Percentiles rank a stretch among this genome's conserved stretches.
These are phyloP conservation scores for Ctena decussata DNA, from an alignment of 2,888 invertebrate species.

Conservation along the genomic window DNA sequence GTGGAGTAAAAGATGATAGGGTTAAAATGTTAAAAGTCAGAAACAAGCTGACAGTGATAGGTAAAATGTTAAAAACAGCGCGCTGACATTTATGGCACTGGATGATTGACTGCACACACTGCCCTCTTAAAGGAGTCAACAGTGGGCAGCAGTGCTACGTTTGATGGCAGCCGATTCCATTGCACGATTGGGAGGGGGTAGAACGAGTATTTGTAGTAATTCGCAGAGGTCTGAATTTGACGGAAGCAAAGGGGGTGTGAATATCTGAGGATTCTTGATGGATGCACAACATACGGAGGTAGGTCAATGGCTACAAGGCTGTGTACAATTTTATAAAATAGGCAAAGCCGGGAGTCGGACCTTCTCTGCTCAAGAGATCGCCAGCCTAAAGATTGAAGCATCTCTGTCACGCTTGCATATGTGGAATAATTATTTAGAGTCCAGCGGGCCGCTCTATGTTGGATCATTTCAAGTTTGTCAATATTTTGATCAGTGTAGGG, in stretches of 20 bases:
- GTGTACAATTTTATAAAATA: no score
- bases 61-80: slow-evolving; percentile 10
- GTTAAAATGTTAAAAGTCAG: slow-evolving; percentile 14
- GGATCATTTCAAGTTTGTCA: no score
- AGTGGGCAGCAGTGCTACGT: background rate
- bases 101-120: background rate
- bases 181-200: slow-evolving; percentile 13
- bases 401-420: no score
- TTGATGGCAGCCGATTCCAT: slow-evolving; percentile 8
- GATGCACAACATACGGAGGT: no score
- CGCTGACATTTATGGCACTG: background rate
- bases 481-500: no score
- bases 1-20: background rate
- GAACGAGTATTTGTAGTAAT: slow-evolving; percentile 16
- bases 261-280: background rate
- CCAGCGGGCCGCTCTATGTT: no score
- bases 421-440: no score
- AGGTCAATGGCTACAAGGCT: no score
- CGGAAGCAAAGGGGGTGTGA: background rate
- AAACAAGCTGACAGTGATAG: background rate
- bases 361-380: no score
- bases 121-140: background rate
- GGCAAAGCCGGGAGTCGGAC: no score
- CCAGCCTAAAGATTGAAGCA: no score
- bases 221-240: background rate